phyloP scores from a whole-genome alignment of 2,113 vertebrate genomes.

The Anser cygnoides region DNA sequence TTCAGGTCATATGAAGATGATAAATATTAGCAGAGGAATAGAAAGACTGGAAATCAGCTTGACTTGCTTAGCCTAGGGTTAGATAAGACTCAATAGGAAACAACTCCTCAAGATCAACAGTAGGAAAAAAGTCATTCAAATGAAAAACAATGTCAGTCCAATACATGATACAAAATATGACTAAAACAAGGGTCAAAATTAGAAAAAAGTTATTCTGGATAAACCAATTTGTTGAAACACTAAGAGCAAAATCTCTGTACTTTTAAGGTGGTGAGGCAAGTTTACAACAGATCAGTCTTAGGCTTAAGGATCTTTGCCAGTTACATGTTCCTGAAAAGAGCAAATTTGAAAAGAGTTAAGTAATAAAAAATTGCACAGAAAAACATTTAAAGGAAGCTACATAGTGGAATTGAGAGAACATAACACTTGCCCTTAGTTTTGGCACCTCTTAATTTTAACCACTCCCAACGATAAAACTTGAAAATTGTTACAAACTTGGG shows the following conservation, averaged over 20 bases:
- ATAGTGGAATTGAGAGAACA: not conserved
- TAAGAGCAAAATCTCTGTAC: not conserved
- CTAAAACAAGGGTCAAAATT: not conserved
- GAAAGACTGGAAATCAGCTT: slow-evolving; percentile 36
- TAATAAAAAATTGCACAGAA: not conserved
- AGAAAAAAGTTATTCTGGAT: not conserved
- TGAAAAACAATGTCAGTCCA: not conserved
- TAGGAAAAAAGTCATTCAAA: not conserved
- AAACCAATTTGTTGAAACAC: not conserved
- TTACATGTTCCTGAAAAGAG: not conserved
- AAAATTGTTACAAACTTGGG: not conserved
- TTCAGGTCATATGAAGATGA: not conserved
- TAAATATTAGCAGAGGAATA: slow-evolving; percentile 1
- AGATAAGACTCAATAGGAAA: not conserved
- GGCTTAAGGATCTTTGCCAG: not conserved
- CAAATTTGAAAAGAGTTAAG: not conserved
- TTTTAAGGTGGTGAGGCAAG: not conserved
- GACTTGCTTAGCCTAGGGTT: slow-evolving; percentile 10
- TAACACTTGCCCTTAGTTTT: not conserved
- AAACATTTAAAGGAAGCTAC: not conserved
- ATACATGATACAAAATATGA: not conserved
- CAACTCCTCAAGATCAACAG: not conserved
- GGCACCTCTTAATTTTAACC: not conserved
- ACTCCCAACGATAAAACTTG: not conserved
- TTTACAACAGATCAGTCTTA: not conserved